Conservation (phyloP, 2,113 vertebrate genomes). For the Phrynocephalus versicolor region DNA sequence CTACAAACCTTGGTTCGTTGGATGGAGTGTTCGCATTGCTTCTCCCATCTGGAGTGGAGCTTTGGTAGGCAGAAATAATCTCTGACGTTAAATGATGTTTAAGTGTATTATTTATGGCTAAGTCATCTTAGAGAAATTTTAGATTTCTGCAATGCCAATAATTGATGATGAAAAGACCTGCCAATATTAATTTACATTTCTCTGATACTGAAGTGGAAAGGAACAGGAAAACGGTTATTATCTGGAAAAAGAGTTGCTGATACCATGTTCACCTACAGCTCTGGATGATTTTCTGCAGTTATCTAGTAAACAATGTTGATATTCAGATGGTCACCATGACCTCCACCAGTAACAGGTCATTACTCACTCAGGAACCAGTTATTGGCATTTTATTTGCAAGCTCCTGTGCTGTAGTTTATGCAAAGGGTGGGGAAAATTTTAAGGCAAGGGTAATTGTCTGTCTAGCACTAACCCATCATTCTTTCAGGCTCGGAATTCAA, state of each 20-base stretch:
- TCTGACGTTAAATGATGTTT: slow-evolving; percentile 32
- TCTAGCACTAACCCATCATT: too few species aligned
- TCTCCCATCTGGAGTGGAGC: slow-evolving; percentile 71
- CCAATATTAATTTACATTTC: background rate
- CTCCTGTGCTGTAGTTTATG: too few species aligned
- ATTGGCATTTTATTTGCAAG: too few species aligned
- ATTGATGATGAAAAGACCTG: background rate
- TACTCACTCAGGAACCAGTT: too few species aligned
- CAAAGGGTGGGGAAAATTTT: too few species aligned
- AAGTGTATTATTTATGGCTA: slow-evolving; percentile 10
- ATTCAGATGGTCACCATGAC: background rate
- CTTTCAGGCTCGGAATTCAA: too few species aligned
- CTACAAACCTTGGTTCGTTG: slow-evolving; percentile 56
- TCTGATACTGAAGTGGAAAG: background rate
- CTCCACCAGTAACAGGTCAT: background rate
- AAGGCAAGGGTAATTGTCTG: too few species aligned
- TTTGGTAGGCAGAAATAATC: slow-evolving; percentile 65
- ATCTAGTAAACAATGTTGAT: background rate
- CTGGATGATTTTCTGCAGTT: background rate
- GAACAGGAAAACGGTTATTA: background rate
- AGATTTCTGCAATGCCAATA: background rate
- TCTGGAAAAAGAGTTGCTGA: background rate
- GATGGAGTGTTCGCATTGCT: slow-evolving; percentile 63
- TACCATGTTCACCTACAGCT: background rate
- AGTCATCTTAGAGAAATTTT: background rate